These are phyloP conservation scores for Plagodis pulveraria DNA, from an alignment of 2,888 invertebrate genomes.

Conservation along the genomic window DNA sequence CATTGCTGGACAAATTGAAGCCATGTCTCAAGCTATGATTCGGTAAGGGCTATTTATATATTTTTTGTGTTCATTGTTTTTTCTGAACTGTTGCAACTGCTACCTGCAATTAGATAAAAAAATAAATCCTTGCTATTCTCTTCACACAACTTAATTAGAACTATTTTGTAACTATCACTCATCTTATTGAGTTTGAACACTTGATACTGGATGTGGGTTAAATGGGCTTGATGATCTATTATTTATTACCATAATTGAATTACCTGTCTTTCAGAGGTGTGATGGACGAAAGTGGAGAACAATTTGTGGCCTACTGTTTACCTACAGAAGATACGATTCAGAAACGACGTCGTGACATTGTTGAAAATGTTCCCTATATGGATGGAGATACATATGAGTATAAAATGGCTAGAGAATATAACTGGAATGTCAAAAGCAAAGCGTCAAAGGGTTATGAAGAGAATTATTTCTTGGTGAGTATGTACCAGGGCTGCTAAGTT, in stretches of 20 bases:
- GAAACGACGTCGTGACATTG: slow-evolving; percentile 93
- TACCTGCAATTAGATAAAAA: too few species aligned
- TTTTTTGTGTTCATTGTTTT: neutral
- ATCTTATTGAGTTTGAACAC: too few species aligned
- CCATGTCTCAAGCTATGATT: slow-evolving; percentile 99
- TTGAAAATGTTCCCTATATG: slow-evolving; percentile 90
- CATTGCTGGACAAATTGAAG: slow-evolving; percentile 95
- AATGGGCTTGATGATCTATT: too few species aligned
- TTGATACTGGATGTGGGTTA: too few species aligned
- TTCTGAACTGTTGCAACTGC: neutral
- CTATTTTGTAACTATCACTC: too few species aligned
- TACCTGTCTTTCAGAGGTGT: slow-evolving; percentile 90
- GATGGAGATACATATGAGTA: slow-evolving; percentile 98
- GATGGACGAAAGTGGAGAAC: slow-evolving; percentile 99
- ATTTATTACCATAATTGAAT: too few species aligned
- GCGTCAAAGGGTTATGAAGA: slow-evolving; percentile 97
- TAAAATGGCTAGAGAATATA: slow-evolving; percentile 98
- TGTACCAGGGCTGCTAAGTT: too few species aligned
- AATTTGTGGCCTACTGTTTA: slow-evolving; percentile 99
- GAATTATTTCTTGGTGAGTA: slow-evolving; percentile 94
- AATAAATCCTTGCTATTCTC: too few species aligned
- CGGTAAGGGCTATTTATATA: slow-evolving; percentile 86
- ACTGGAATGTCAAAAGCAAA: slow-evolving; percentile 99
- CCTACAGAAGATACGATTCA: slow-evolving; percentile 96
- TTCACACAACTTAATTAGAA: too few species aligned